Evolutionary conservation across 2,888 invertebrate species (phyloP), one percentile per base, ranked within the genome.

Genomic region (Hirtodrosophila cameraria): DNA sequence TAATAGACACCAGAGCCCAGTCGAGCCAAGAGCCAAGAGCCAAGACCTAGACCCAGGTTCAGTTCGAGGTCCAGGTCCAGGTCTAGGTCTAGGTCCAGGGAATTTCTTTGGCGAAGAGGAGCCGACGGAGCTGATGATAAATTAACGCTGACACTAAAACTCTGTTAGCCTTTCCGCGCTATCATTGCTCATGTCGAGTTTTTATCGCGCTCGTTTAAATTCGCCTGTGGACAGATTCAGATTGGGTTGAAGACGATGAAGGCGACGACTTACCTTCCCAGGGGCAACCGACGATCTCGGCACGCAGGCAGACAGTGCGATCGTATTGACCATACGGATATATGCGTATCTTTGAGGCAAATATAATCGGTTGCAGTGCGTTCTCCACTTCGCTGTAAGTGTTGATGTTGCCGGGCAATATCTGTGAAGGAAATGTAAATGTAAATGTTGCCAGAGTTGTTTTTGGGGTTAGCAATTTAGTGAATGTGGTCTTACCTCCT

Each of bases 231-330:
- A 61, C 69, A 59, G 28, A 30, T 13, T 2, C 20, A n/a, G 30
- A 41, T 20, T 33, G 12, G 13, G 6, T 8, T 12, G 9, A 28
- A 6, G 16, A 5, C 4, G 3, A 18, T 4, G 23, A 2, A 3
- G 36, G 9, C 1, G 36, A 20, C 15, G 28, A 92, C 93, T 93
- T 90, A 96, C 96, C 95, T 91, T 92, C 92, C 93, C 94, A 96
- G 72, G 91, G 92, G 91, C 96, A 97, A 57, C 96, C 96, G 73
- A 95, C 93, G 75, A 96, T 92, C 91, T 97, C 97, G 43, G 96
- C 93, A 67, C 96, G 91, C 92, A 97, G 93, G 89, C 96, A 97
- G 66, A 96, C 95, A 3, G 94, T 96, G 63, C 96, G 92, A 74
- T 94, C 94, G 88, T 95, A 94, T 61, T 94, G 93, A 66, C 95